phyloP scores from a whole-genome alignment of 2,888 invertebrate species.

The Clusia tigrina region DNA sequence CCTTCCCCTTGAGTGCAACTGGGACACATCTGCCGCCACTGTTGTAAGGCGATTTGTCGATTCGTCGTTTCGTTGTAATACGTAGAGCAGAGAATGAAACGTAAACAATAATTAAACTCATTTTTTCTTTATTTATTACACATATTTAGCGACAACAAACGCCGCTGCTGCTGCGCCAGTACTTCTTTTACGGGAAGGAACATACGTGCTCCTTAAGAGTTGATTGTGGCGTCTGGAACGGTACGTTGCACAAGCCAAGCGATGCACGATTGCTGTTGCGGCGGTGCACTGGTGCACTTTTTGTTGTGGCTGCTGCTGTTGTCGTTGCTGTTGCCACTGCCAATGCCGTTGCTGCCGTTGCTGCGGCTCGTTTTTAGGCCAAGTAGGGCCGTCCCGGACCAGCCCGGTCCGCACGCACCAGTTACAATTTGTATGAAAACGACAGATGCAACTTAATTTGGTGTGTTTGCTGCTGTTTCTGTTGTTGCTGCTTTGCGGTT shows the following conservation, averaged over 20 bases:
- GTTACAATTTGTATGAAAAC: conserved; percentile 10
- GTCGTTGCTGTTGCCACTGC: no score
- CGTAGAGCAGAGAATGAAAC: conserved; percentile 4
- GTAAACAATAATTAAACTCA: conserved; percentile 14
- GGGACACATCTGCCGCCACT: neutral
- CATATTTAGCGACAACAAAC: neutral
- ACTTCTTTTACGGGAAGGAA: neutral
- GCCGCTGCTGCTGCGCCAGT: conserved; percentile 13
- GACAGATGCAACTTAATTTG: neutral
- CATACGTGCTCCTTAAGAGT: no score
- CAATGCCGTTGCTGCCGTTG: no score
- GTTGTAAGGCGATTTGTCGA: neutral
- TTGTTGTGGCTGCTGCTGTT: no score
- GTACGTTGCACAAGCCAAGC: no score
- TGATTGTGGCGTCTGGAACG: no score
- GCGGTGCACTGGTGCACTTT: no score
- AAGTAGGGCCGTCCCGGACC: neutral
- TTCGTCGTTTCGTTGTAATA: no score
- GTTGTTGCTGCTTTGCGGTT: no score
- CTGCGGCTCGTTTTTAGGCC: neutral
- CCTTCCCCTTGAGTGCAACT: neutral
- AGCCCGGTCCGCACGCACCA: conserved; percentile 3
- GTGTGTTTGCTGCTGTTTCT: no score
- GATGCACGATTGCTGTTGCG: no score
- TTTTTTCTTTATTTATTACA: neutral